These are phyloP conservation scores for Bombus polaris DNA, from an alignment of 1,140 invertebrate genomes.

Conservation along the genomic window DNA sequence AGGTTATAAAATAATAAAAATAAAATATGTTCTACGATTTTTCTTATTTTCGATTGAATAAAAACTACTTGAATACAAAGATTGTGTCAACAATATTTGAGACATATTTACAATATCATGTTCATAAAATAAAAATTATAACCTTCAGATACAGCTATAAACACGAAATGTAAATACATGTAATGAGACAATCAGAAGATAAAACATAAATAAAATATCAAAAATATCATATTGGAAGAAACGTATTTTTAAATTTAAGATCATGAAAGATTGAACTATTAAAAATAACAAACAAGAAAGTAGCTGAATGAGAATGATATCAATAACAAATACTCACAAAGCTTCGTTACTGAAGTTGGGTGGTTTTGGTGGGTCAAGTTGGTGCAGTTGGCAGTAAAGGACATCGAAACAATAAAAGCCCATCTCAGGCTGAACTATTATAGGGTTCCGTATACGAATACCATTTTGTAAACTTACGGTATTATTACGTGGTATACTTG, in stretches of 20 bases:
- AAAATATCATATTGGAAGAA: background rate
- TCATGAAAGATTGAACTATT: background rate
- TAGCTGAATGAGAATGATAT: background rate
- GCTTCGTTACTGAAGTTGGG: conserved; percentile 97
- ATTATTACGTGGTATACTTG: conserved; percentile 83
- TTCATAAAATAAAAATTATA: background rate
- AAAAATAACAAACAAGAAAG: background rate
- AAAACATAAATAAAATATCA: background rate
- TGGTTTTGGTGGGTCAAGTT: conserved; percentile 93
- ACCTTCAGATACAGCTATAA: background rate
- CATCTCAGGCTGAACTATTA: conserved; percentile 95
- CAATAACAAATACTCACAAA: conserved; percentile 88
- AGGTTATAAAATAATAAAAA: background rate
- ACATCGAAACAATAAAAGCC: conserved; percentile 99
- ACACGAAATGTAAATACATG: background rate
- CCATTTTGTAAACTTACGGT: conserved; percentile 77
- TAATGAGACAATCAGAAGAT: background rate
- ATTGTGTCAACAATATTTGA: background rate
- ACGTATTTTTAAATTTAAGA: background rate
- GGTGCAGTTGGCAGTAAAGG: conserved; percentile 96
- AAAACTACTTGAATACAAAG: background rate
- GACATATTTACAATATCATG: background rate
- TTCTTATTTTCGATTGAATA: background rate
- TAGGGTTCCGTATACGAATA: conserved; percentile 75
- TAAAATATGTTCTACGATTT: background rate